phyloP scores from a whole-genome alignment of 2,797 vertebrate genomes.

The Diplodus puntazzo region DNA sequence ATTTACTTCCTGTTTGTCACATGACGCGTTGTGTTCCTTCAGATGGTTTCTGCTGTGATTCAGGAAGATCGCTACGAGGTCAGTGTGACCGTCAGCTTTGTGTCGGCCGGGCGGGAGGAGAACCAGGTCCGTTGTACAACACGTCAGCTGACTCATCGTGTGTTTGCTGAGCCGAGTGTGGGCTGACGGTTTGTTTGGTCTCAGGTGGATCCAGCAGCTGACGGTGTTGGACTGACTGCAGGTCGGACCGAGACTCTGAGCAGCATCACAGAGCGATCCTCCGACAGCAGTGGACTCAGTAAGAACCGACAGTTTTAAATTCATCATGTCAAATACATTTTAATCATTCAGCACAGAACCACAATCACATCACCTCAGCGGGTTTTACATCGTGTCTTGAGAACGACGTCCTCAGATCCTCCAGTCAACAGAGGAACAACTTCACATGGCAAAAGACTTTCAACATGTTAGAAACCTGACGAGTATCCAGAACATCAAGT shows the following conservation, averaged over 20 bases:
- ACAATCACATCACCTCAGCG: too few species aligned
- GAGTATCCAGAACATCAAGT: too few species aligned
- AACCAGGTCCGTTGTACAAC: constrained; percentile 26
- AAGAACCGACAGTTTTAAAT: constrained; percentile 48
- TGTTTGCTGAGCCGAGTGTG: too few species aligned
- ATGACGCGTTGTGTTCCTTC: constrained; percentile 11
- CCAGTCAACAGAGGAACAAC: too few species aligned
- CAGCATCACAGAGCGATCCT: constrained; percentile 74
- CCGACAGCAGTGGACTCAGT: constrained; percentile 74
- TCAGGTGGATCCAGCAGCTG: constrained; percentile 35
- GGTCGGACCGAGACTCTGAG: constrained; percentile 75
- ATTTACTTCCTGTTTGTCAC: constrained; percentile 3
- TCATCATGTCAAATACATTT: background rate
- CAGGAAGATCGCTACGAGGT: constrained; percentile 88
- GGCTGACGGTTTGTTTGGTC: background rate
- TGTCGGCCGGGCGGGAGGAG: constrained; percentile 56
- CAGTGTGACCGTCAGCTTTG: constrained; percentile 90
- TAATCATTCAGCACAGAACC: too few species aligned
- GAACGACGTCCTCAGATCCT: too few species aligned
- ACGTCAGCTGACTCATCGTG: background rate
- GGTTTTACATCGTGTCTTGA: too few species aligned
- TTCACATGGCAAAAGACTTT: too few species aligned
- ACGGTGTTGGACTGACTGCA: constrained; percentile 19
- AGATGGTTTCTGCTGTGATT: constrained; percentile 92
- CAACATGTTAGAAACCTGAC: too few species aligned